phyloP scores from a whole-genome alignment of 1,140 invertebrate genomes.

The Globodera rostochiensis region DNA sequence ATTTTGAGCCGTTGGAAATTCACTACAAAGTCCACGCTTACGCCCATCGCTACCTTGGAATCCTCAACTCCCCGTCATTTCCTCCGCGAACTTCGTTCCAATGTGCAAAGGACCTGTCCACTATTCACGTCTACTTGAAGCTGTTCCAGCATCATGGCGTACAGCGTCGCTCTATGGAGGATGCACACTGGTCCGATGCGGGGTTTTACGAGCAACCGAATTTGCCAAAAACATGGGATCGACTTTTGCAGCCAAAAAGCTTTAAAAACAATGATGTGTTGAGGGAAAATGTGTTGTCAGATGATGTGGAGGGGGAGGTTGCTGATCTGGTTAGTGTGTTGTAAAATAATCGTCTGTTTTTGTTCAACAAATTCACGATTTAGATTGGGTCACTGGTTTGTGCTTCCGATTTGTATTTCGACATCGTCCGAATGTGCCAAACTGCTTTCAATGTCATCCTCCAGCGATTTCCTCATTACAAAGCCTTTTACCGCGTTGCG shows the following conservation, averaged over 20 bases:
- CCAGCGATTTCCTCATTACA: constrained; percentile 38
- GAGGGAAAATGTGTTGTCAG: not conserved
- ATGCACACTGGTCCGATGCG: not conserved
- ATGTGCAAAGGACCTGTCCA: not conserved
- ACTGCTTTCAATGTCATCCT: constrained; percentile 37
- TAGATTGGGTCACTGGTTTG: not conserved
- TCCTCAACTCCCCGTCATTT: not conserved
- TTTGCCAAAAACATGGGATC: not conserved
- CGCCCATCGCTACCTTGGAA: constrained; percentile 13
- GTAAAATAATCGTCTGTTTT: not conserved
- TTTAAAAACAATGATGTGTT: too few species aligned
- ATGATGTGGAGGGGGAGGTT: not conserved
- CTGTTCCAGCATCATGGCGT: constrained; percentile 28
- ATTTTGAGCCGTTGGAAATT: constrained; percentile 45
- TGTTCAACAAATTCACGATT: too few species aligned
- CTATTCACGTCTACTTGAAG: constrained; percentile 25
- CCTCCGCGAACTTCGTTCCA: not conserved
- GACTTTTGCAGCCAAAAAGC: not conserved
- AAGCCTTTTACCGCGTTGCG: constrained; percentile 35
- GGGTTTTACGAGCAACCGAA: not conserved
- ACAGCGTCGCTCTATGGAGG: not conserved
- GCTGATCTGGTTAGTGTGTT: constrained; percentile 13
- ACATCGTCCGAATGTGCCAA: constrained; percentile 19
- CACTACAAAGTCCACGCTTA: constrained; percentile 48
- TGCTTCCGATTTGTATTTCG: constrained; percentile 1